Base-by-base conservation (phyloP, 2,113 vertebrate genomes). In the Cnemophilus loriae region DNA sequence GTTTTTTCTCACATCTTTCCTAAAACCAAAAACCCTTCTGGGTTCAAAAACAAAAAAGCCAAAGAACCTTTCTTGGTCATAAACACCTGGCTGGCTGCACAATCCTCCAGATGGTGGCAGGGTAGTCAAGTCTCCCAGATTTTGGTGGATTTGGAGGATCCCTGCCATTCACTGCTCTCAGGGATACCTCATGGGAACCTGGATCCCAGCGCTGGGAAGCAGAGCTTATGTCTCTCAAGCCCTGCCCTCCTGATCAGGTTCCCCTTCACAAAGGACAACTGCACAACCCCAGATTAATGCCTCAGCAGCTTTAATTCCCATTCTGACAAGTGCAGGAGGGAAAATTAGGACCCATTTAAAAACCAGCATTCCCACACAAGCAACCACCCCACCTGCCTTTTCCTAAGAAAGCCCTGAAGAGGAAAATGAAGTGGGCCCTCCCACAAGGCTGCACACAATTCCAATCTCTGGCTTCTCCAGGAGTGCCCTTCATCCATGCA, bases 111-210 rank as follows among this genome's bases (percentile, higher is more conserved):
- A 32, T n/a, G 35, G 23, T 3, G 2, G 61, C 33, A 73, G 13
- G 24, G 46, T 0, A 27, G 37, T n/a, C 32, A 28, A 11, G 24
- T 4, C 22, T 57, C 47, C 20, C 0, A 0, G 8, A 39, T 37
- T 83, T 42, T 16, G 53, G 56, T 42, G 14, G 30, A 46, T 35
- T 32, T 42, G 18, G 17, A 8, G 23, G 33, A 52, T 52, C 32
- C 28, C n/a, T 27, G 19, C 16, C 46, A 77, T 30, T 27, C 16
- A 13, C 6, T 27, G 49, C 44, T 84, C 24, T 35, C 68, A 41
- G 47, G 11, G 26, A 33, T 37, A 46, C 21, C 32, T 50, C 73
- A 30, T 30, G 13, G 15, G 26, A 77, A 57, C 3, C 9, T 3
- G 2, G 32, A 49, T 50, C 16, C 44, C 33, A 7, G 1, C 0